Percentiles rank a stretch among this genome's conserved stretches.
Evolutionary conservation across 2,888 invertebrate species (phyloP).

Genomic region (Alentia gelatinosa): DNA sequence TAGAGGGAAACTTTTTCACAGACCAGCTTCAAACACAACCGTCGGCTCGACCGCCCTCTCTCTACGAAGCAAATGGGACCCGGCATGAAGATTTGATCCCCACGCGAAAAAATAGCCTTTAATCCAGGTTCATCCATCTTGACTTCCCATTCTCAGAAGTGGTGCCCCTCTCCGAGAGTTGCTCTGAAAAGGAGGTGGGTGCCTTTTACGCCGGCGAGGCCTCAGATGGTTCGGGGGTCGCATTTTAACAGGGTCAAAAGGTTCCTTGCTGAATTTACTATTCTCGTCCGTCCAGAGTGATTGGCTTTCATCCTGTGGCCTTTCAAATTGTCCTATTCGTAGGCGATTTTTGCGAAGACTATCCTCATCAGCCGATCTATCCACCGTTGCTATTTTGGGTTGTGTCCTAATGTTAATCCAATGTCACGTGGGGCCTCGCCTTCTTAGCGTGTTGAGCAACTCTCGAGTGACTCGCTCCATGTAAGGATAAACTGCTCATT

Average conservation of each 20-base stretch:
- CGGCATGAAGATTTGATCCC: background rate
- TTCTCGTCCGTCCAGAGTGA: background rate
- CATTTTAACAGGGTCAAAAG: background rate
- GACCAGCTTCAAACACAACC: background rate
- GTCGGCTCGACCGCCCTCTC: background rate
- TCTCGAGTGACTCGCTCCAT: too few species aligned
- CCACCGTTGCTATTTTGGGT: too few species aligned
- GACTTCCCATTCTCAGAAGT: background rate
- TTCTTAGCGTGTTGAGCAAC: too few species aligned
- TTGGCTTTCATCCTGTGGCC: background rate
- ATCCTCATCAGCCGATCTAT: too few species aligned
- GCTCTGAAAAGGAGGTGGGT: too few species aligned
- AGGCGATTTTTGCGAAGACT: too few species aligned
- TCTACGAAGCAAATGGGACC: background rate
- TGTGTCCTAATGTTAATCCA: too few species aligned
- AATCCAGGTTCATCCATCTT: slow-evolving; percentile 1
- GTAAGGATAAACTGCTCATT: too few species aligned
- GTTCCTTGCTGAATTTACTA: background rate
- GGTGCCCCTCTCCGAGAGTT: background rate
- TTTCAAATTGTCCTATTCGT: background rate
- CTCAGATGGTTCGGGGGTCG: background rate
- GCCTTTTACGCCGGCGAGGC: background rate
- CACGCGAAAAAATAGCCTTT: background rate
- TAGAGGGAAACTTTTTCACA: background rate
- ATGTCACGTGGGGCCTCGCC: too few species aligned